phyloP scores from a whole-genome alignment of 2,797 vertebrate species.

The Hipposideros larvatus region DNA sequence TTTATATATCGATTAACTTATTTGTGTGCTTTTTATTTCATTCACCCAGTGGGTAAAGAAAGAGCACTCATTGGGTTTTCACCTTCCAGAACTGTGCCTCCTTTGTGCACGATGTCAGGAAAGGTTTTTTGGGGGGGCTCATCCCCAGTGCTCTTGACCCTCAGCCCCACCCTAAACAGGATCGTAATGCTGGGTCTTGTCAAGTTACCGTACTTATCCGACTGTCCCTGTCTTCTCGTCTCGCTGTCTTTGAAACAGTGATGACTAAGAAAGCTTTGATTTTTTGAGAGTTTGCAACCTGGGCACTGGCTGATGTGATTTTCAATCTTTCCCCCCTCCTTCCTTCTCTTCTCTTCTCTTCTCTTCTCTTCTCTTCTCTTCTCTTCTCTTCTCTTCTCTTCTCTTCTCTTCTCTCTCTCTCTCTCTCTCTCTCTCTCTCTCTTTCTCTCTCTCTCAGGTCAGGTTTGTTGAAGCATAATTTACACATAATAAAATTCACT shows the following conservation, averaged over 20 bases:
- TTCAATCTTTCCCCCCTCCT: not conserved
- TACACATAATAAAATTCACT: not conserved
- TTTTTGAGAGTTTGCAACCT: not conserved
- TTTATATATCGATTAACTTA: not conserved
- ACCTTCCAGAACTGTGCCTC: not conserved
- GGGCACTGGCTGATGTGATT: not conserved
- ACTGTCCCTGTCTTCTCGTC: not conserved
- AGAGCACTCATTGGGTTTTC: fast-evolving
- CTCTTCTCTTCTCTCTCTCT: too few relatives aligned
- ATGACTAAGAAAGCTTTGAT: not conserved
- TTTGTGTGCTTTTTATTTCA: not conserved
- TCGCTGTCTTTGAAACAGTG: not conserved
- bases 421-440: not conserved
- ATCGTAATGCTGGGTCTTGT: not conserved
- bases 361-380: too few relatives aligned
- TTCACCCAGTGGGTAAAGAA: not conserved
- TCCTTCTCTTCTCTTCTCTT: not conserved
- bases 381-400: too few relatives aligned
- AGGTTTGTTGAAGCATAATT: not conserved
- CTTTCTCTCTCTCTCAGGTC: not conserved
- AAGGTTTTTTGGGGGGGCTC: not conserved
- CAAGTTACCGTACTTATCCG: not conserved
- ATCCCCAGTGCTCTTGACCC: not conserved
- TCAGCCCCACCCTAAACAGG: not conserved
- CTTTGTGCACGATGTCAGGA: not conserved